Evolutionary conservation across 2,113 vertebrate genomes (phyloP), one percentile per base, ranked within the genome.

Genomic region (Pandion haliaetus): DNA sequence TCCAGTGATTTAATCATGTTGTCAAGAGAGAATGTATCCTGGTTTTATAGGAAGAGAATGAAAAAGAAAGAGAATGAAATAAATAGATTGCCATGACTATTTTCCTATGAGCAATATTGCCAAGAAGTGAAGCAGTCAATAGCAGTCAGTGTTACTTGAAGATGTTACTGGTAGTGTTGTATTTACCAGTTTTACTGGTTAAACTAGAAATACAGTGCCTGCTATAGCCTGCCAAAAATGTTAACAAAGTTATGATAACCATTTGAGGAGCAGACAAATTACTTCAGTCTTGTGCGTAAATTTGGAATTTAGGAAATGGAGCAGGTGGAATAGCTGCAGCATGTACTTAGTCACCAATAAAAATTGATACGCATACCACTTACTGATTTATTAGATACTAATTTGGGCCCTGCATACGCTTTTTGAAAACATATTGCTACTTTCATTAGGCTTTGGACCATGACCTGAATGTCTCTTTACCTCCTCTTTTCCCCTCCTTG

Each of bases 1-100:
- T 97, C 93, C 95, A 97, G 6, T 0, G 87, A 88, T 94, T 97
- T 97, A 82, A 90, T 57, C 76, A 98, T 15, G 44, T 96, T 97
- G n/a, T 95, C 95, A 50, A 97, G 88, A 77, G 96, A 92, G 78
- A 97, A 92, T 32, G 95, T 55, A 38, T 95, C 93, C 97, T 97
- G 96, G 65, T 89, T 95, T 93, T 42, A 36, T 80, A 73, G 28
- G n/a, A n/a, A n/a, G n/a, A n/a, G n/a, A n/a, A n/a, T n/a, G n/a
- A n/a, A n/a, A 52, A 17, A 54, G 15, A 44, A 2, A 47, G 17
- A 55, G 11, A 88, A 59, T 24, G 1, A 88, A 90, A 61, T 54
- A 23, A 84, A 45, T 81, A 65, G 55, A 17, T 94, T 36, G 8
- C 12, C 19, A 36, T 4, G 8, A 57, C 21, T 38, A 3, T 73